Percentiles rank a stretch among this genome's conserved stretches.
Conservation (phyloP, 2,113 vertebrate genomes). For the Pituophis catenifer region DNA sequence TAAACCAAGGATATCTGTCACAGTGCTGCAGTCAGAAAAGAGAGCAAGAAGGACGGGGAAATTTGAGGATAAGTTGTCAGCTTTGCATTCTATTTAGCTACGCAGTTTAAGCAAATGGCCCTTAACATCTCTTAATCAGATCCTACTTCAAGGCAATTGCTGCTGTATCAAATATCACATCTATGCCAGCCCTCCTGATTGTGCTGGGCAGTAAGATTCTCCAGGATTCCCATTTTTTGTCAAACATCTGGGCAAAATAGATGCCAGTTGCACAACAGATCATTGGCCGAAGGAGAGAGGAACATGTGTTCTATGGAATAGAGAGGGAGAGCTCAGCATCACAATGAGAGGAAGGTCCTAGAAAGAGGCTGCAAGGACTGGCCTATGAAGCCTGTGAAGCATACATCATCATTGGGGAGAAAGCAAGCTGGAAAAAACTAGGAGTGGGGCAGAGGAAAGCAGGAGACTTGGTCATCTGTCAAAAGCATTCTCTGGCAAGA, state of each 20-base stretch:
- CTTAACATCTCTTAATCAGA: not conserved
- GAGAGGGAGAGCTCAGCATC: not conserved
- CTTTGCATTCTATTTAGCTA: not conserved
- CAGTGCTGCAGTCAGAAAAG: not conserved
- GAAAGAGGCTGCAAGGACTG: not conserved
- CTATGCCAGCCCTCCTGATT: not conserved
- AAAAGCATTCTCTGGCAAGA: not conserved
- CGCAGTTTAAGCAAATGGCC: not conserved
- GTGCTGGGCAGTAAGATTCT: not conserved
- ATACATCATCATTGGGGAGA: no score
- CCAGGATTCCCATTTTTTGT: not conserved
- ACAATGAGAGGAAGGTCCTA: not conserved
- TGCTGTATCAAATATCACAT: not conserved
- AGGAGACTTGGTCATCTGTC: not conserved
- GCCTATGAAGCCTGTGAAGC: not conserved
- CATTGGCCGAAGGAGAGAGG: not conserved
- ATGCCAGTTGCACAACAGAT: no score
- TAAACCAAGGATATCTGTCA: not conserved
- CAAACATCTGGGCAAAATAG: not conserved
- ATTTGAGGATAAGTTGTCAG: not conserved
- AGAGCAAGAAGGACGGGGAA: not conserved
- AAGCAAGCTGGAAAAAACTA: not conserved
- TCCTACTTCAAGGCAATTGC: not conserved
- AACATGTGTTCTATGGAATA: not conserved
- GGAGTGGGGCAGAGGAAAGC: not conserved